phyloP scores from a whole-genome alignment of 2,113 vertebrate genomes.

The Phalacrocorax brasilianus region DNA sequence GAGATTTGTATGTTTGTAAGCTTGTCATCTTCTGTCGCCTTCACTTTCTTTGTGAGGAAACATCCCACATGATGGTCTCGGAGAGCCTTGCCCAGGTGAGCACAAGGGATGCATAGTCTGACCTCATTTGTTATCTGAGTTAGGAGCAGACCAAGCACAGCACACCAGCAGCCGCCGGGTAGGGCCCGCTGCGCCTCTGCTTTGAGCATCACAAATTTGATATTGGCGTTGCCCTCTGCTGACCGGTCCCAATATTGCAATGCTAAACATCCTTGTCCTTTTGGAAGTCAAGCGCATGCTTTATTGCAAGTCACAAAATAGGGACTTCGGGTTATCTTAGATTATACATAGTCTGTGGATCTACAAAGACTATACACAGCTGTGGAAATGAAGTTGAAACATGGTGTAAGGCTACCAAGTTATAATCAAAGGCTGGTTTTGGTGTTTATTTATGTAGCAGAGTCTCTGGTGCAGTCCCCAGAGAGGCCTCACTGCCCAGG shows the following conservation, averaged over 20 bases:
- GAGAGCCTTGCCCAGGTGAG: background rate
- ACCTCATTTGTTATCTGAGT: accelerated
- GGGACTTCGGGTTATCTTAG: background rate
- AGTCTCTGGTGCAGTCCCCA: background rate
- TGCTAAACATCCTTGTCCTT: background rate
- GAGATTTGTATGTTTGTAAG: background rate
- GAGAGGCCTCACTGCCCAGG: background rate
- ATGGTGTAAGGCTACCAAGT: background rate
- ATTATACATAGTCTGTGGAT: background rate
- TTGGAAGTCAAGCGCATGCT: accelerated
- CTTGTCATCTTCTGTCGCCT: background rate
- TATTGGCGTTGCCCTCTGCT: background rate
- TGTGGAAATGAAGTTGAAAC: background rate
- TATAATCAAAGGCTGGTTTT: background rate
- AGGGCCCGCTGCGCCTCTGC: accelerated
- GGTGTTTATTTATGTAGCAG: background rate
- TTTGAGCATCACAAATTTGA: background rate
- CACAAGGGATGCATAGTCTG: background rate
- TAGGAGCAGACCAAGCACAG: accelerated
- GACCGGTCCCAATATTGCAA: background rate
- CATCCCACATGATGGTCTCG: background rate
- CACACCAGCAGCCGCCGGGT: accelerated
- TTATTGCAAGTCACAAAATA: background rate
- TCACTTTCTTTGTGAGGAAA: background rate
- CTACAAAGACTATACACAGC: background rate